phyloP scores from a whole-genome alignment of 2,113 vertebrate species.

The Trinectes maculatus region DNA sequence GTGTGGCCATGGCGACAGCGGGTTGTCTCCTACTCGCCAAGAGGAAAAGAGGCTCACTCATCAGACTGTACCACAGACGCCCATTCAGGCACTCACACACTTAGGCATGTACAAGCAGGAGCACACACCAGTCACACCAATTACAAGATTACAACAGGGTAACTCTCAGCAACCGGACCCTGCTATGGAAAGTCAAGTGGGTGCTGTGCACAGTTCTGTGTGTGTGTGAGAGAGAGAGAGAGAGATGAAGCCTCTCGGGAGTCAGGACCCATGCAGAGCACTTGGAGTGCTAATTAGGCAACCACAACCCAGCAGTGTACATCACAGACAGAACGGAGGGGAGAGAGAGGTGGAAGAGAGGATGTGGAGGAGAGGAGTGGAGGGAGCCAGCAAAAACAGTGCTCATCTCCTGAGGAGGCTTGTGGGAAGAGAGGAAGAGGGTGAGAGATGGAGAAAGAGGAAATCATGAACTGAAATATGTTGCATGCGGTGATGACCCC shows the following conservation, averaged over 20 bases:
- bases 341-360: slow-evolving; percentile 36
- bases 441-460: background rate
- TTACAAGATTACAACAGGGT: slow-evolving; percentile 71
- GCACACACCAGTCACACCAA: slow-evolving; percentile 61
- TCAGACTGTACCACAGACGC: slow-evolving; percentile 31
- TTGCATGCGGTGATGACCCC: slow-evolving; percentile 30
- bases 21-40: slow-evolving; percentile 15
- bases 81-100: slow-evolving; percentile 34
- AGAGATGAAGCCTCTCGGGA: slow-evolving; percentile 51
- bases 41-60: slow-evolving; percentile 41
- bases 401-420: slow-evolving; percentile 32
- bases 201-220: slow-evolving; percentile 23
- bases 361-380: slow-evolving; percentile 44
- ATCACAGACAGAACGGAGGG: slow-evolving; percentile 59
- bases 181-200: slow-evolving; percentile 62
- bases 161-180: slow-evolving; percentile 60
- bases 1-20: slow-evolving; percentile 24
- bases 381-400: slow-evolving; percentile 37
- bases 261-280: slow-evolving; percentile 66
- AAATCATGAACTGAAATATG: slow-evolving; percentile 37
- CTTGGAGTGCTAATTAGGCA: slow-evolving; percentile 75
- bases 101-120: slow-evolving; percentile 31
- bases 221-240: slow-evolving; percentile 22
- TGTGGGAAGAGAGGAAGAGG: slow-evolving; percentile 20
- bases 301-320: slow-evolving; percentile 68